A percentile compares a stretch with the other conserved stretches of the same genome.
Evolutionary conservation across 1,140 invertebrate species (phyloP).

Genomic region (Notospermus geniculatus): DNA sequence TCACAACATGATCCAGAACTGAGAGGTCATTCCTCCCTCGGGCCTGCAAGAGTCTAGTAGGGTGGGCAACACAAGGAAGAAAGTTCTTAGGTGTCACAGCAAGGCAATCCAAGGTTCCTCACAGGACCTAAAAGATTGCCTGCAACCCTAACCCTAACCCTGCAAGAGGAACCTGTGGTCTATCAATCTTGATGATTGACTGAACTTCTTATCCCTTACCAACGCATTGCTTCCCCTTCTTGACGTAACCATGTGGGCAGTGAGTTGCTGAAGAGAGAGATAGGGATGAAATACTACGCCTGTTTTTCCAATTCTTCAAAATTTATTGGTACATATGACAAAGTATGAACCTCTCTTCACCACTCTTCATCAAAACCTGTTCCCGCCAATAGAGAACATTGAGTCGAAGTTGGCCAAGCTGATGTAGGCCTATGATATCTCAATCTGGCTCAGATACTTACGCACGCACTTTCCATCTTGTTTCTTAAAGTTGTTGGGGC

Average conservation of each 20-base stretch:
- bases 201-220: too few species aligned
- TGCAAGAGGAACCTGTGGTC: background rate
- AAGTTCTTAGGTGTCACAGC: background rate
- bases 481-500: background rate
- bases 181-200: background rate
- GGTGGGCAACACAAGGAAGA: background rate
- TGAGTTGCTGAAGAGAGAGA: background rate
- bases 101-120: background rate
- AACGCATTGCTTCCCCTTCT: background rate
- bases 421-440: background rate
- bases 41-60: background rate
- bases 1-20: background rate
- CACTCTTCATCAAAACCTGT: background rate
- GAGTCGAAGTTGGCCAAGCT: background rate
- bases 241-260: slow-evolving; percentile 1
- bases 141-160: background rate
- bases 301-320: background rate
- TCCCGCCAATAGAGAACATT: background rate
- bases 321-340: background rate
- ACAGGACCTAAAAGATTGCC: background rate
- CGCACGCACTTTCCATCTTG: background rate
- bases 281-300: background rate
- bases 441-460: slow-evolving; percentile 2
- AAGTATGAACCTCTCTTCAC: background rate
- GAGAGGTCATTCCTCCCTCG: background rate